Percentiles rank a stretch among this genome's conserved stretches.
Evolutionary conservation across 2,113 vertebrate species (phyloP).

Genomic region (Gopherus evgoodei): DNA sequence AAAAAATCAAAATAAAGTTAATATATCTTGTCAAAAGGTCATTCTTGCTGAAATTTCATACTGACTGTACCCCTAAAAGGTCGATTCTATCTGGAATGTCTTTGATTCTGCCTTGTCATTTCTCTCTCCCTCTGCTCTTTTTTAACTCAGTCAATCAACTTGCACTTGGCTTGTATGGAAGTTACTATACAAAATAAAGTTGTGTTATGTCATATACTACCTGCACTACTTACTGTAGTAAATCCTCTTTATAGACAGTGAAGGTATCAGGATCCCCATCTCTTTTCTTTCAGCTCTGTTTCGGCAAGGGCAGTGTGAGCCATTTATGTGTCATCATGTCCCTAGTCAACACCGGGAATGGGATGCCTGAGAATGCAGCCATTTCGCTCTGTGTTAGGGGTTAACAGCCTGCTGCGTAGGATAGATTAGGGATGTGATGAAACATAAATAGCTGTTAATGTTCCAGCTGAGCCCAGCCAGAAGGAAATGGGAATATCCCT

Average conservation of each 20-base stretch:
- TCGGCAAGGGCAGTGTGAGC: background rate
- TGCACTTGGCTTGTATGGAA: background rate
- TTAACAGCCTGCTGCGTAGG: background rate
- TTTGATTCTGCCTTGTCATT: background rate
- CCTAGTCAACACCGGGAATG: background rate
- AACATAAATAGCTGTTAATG: background rate
- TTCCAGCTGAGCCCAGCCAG: background rate
- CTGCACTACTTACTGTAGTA: background rate
- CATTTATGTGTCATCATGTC: slow-evolving; percentile 14
- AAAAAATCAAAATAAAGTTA: accelerated
- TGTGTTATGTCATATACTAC: no score
- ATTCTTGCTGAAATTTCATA: background rate
- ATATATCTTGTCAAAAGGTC: background rate
- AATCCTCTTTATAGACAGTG: background rate
- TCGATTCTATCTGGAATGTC: background rate
- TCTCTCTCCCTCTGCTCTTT: background rate
- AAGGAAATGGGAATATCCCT: background rate
- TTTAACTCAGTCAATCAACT: background rate
- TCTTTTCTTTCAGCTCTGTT: background rate
- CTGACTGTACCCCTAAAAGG: background rate
- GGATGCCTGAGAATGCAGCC: background rate
- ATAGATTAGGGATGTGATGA: slow-evolving; percentile 17
- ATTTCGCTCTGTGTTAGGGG: background rate
- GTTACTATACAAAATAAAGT: background rate
- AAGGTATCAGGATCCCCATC: background rate